Evolutionary conservation across 2,797 vertebrate genomes (phyloP), one percentile per base, ranked within the genome.

Genomic region (Stomatorhinus walkeri): DNA sequence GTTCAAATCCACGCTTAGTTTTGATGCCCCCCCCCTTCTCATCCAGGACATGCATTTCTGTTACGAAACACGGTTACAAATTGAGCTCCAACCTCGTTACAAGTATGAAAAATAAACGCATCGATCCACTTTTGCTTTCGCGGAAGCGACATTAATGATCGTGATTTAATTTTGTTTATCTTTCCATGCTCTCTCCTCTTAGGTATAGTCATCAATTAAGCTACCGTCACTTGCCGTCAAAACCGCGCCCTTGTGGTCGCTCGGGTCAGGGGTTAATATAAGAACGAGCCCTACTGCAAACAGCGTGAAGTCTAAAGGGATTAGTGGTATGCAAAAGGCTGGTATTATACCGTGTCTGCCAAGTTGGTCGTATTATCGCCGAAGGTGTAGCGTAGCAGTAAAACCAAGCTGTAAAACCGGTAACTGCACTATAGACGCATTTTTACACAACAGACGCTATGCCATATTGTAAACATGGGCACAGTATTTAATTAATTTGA

Each of bases 201-300:
- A 88, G 56, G 85, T 52, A 84, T 51, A 85, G 87, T 90, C 92
- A 92, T 92, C 90, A 91, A 91, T 93, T 92, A 91, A 89, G 87
- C 88, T 84, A 89, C 88, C 24, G 84, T 89, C 88, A 88, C 87
- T 90, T 83, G 79, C 88, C 24, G 88, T 89, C 90, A 86, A 28
- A 89, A 54, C 87, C 85, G 85, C 64, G 90, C 89, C 89, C 91
- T 49, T 48, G 85, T 85, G 43, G 90, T 88, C 88, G 16, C 46
- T 19, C 12, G 56, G 92, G 92, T 92, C 90, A 59, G 36, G 89
- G 91, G 92, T 92, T 93, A 93, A 92, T 93, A 93, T 92, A 93
- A 93, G 92, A 92, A 92, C 89, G 90, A 91, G 91, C 89, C 91
- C 89, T 90, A 91, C 91, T 91, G 88, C 89, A 93, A 92, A 92